phyloP scores from a whole-genome alignment of 1,140 invertebrate genomes.

The Heliconius eleuchia region DNA sequence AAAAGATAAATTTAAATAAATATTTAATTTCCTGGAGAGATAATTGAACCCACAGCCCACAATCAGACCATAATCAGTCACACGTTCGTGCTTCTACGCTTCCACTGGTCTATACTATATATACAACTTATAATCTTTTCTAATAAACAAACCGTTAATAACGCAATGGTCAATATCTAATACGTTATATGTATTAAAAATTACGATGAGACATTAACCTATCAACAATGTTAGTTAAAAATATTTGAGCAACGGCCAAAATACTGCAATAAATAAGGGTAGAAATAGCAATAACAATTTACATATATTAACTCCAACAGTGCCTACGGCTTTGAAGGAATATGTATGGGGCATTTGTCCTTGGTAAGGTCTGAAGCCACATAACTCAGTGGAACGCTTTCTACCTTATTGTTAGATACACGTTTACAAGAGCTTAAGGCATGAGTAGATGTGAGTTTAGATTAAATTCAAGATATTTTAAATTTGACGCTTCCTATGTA shows the following conservation, averaged over 20 bases:
- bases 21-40: no score
- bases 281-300: constrained; percentile 54
- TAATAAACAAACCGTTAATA: not conserved
- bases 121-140: not conserved
- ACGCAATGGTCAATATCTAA: not conserved
- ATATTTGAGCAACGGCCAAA: constrained; percentile 57
- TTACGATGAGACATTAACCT: constrained; percentile 28
- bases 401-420: constrained; percentile 33
- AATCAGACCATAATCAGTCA: no score
- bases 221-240: constrained; percentile 51
- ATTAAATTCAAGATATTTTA: constrained; percentile 4
- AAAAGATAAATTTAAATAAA: no score
- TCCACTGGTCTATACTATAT: no score
- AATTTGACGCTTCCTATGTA: not conserved
- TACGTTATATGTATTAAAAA: not conserved
- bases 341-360: constrained; percentile 40
- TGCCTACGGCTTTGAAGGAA: constrained; percentile 42
- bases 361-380: constrained; percentile 38
- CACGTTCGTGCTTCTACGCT: no score
- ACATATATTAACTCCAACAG: constrained; percentile 59
- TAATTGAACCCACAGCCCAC: no score
- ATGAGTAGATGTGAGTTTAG: not conserved
- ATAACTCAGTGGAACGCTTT: constrained; percentile 32
- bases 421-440: constrained; percentile 32
- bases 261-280: constrained; percentile 50